Base-by-base conservation (phyloP, 2,113 vertebrate species). In the Solenodon paradoxus region DNA sequence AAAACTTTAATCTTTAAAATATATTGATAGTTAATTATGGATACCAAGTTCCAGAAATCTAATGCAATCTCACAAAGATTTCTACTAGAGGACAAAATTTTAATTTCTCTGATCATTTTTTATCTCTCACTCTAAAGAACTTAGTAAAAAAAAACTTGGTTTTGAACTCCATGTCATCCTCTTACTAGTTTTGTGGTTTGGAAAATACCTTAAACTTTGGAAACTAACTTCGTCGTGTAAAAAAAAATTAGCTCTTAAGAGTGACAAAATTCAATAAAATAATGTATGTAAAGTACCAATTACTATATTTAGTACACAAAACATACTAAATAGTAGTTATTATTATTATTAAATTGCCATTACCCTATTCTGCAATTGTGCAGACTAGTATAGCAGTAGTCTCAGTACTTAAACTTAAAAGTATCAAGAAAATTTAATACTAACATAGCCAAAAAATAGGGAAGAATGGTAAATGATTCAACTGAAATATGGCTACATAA, bases 21-120 rank as follows among this genome's bases (percentile, higher is more conserved):
- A 64, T 66, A 89, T 40, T 42, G n/a, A 53, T 5, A 94, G 16
- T 87, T 71, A 74, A 51, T 13, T 51, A 81, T 2, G 80, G 45
- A 63, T 35, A 51, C 1, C 4, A 35, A 59, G 40, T 49, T 89
- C 40, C 7, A 40, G 26, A 89, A 0, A 55, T 59, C 20, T 84
- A 51, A 85, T 57, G 81, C 85, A 7, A 84, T 16, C 40, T 72
- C 53, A 88, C 24, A 30, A 81, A 42, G 19, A 30, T 53, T 49
- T 90, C 84, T 40, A 63, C 26, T 47, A 40, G 3, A 66, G 19
- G 30, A 64, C 20, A 77, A 83, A 86, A 88, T 32, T 66, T 79
- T 68, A 63, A 93, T 63, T 66, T 95, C 38, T 78, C 47, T 77
- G 49, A 66, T 68, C 24, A 61, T 55, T 94, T 94, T 88, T 35